Base-by-base conservation (phyloP, 2,888 invertebrate genomes). In the Cheilosia vulpina region DNA sequence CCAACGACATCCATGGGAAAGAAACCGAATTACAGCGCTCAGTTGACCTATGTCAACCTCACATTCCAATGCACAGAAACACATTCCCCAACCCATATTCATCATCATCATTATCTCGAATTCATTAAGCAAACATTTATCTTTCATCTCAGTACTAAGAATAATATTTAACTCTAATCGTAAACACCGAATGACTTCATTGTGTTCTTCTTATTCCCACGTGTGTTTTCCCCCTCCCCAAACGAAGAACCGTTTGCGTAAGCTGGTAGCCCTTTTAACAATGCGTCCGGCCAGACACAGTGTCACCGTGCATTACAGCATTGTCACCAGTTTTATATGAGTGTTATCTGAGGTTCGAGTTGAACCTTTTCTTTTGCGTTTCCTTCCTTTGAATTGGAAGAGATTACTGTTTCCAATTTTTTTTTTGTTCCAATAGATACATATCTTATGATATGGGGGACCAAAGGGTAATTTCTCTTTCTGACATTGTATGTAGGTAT, bases 81-180 rank as follows among this genome's bases (percentile, higher is more conserved):
- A 0, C 53, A 72, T 72, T 73, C 79, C 72, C 27, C 53, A 58
- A 5, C 21, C 41, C n/a, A 21, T 24, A 50, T 7, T 45, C 31
- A 50, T 38, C 68, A 55, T 57, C 63, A 52, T 15, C 38, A 13
- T 68, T 76, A 72, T 68, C 68, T 81, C 45, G 76, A 81, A 81
- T 81, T 85, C 81, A 81, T 85, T 81, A 85, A 77, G 68, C 60
- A 76, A 85, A 85, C 72, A 85, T 85, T 85, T 85, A 85, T 81
- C 81, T 85, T 77, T 68, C 77, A 85, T 81, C 85, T 81, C 63
- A 85, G 76, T 81, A 81, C 76, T 71, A 71, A 76, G 76, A 68
- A 85, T 76, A 85, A 85, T 81, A 81, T 85, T 85, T 85, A 68
- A 85, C 81, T 72, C 77, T 81, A 72, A 85, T 85, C 85, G 80